Evolutionary conservation across 2,888 invertebrate species (phyloP), one percentile per base, ranked within the genome.

Genomic region (Germaria angustata): DNA sequence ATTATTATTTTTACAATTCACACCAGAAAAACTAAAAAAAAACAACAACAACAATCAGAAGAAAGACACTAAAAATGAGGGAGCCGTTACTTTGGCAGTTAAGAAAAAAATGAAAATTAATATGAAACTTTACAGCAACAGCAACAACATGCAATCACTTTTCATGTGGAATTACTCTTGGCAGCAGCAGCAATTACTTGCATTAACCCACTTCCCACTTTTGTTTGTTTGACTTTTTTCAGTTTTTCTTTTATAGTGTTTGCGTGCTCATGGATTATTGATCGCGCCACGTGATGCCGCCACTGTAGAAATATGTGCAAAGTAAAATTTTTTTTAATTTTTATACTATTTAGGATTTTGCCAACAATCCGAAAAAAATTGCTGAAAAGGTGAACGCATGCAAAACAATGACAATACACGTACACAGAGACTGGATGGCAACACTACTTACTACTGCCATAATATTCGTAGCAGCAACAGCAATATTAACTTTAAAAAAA

Each of bases 251-350:
- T 22, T 49, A 71, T 82, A 84, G 84, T 84, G 84, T 78, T 88
- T 88, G 88, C 88, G 87, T 88, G 88, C 87, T 87, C 86, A 84
- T 78, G 87, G 87, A 89, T 85, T 87, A 88, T 88, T 88, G 88
- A 88, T 89, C 86, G 86, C 84, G 87, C 88, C 86, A 88, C 87
- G 87, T 88, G 89, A 85, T 84, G 84, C 85, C 82, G 81, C 77
- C 77, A 79, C 82, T 66, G 75, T 71, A 59, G 39, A 79, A 79
- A 77, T 28, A 28, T 5, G 6, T 46, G 57, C 57, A 61, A 22
- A 66, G 53, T 36, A 63, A 53, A 39, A 44, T 24, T 55, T 63
- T 55, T 39, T 32, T 32, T 22, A 8, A 13, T 24, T 49, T 49
- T 57, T 49, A 13, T 11, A 17, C 13, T 20, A 1, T 65, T 66